Evolutionary conservation across 1,140 invertebrate species (phyloP).

Genomic region (Calliphora vicina): DNA sequence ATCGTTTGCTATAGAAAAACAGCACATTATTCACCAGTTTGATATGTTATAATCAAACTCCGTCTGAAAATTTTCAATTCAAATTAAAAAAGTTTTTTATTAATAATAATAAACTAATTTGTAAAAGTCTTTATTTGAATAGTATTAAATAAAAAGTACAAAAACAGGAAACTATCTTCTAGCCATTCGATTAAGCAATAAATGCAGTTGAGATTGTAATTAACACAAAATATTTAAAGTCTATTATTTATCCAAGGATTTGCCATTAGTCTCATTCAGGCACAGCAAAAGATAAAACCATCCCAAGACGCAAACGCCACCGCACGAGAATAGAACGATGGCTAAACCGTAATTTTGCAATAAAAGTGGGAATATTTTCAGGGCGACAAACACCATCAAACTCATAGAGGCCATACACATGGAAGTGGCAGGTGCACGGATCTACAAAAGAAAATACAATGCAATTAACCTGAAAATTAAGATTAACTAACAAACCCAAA

Average conservation of each 20-base stretch:
- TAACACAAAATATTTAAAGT: no score
- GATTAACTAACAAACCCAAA: not conserved
- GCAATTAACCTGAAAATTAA: not conserved
- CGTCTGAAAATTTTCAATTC: no score
- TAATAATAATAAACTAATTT: no score
- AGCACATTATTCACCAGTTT: no score
- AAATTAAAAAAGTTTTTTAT: no score
- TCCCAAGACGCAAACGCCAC: conserved; percentile 41
- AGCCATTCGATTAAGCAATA: no score
- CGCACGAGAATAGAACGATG: conserved; percentile 51
- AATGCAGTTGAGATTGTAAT: no score
- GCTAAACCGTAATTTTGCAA: not conserved
- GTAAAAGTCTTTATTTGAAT: no score
- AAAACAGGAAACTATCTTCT: no score
- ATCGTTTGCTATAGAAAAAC: no score
- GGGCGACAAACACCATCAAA: not conserved
- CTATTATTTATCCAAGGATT: conserved; percentile 45
- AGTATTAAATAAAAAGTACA: no score
- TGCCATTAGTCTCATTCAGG: conserved; percentile 57
- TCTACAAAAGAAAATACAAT: conserved; percentile 44
- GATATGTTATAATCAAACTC: no score
- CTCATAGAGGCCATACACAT: not conserved
- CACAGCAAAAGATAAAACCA: conserved; percentile 48
- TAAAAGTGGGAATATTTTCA: not conserved
- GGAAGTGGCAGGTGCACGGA: conserved; percentile 50